A percentile compares a stretch with the other conserved stretches of the same genome.
phyloP scores from a whole-genome alignment of 1,140 invertebrate genomes.

The Mylabris phalerata region DNA sequence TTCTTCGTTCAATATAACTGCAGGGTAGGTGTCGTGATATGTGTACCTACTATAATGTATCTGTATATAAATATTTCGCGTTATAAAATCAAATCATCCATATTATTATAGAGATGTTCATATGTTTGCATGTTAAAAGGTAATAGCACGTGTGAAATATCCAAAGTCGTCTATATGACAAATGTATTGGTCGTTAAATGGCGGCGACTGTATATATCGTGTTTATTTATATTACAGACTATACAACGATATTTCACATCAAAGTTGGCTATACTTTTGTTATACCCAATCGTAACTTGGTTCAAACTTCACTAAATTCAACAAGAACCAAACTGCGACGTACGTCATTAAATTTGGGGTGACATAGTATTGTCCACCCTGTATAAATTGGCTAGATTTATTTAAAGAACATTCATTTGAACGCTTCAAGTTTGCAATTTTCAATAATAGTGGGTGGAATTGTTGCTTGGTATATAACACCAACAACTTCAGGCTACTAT shows the following conservation, averaged over 20 bases:
- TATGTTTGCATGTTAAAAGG: conserved; percentile 21
- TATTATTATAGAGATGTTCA: conserved; percentile 10
- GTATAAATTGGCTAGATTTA: too few species aligned
- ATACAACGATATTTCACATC: conserved; percentile 2
- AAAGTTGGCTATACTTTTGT: too few species aligned
- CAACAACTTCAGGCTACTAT: too few species aligned
- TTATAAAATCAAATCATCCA: conserved; percentile 22
- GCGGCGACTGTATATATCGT: conserved; percentile 5
- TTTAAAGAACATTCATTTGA: too few species aligned
- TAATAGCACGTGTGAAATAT: conserved; percentile 23
- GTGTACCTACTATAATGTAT: conserved; percentile 3
- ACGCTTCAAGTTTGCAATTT: too few species aligned
- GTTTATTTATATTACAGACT: conserved; percentile 2
- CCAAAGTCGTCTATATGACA: conserved; percentile 12
- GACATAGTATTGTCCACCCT: too few species aligned
- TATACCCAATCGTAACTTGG: too few species aligned
- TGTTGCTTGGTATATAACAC: too few species aligned
- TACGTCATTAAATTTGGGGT: too few species aligned
- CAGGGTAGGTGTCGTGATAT: conserved; percentile 14
- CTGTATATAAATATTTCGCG: conserved; percentile 18
- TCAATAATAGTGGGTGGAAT: too few species aligned
- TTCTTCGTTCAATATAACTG: conserved; percentile 1
- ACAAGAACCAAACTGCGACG: too few species aligned
- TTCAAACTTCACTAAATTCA: too few species aligned
- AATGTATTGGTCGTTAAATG: conserved; percentile 12